These are phyloP conservation scores for Temnothorax ravouxi DNA, from an alignment of 2,888 invertebrate genomes.

Conservation along the genomic window DNA sequence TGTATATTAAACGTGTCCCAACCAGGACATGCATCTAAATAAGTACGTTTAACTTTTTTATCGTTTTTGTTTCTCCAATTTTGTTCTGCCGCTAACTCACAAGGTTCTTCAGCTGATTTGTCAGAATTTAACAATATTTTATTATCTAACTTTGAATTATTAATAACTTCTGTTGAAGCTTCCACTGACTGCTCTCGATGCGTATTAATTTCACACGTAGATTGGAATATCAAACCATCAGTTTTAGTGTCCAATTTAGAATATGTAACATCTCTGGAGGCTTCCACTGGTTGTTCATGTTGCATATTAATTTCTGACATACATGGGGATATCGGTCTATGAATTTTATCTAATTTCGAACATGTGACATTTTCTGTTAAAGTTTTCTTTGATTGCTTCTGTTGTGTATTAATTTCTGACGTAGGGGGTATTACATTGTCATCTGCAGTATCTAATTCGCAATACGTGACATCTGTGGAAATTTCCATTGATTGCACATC, in stretches of 20 bases:
- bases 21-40: constrained; percentile 17
- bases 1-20: constrained; percentile 15
- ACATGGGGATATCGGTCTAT: too few relatives aligned
- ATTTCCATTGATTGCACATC: neutral
- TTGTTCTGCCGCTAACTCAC: constrained; percentile 22
- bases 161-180: neutral
- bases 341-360: too few relatives aligned
- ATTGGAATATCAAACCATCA: too few relatives aligned
- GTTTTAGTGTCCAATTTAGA: too few relatives aligned
- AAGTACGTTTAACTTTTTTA: constrained; percentile 17
- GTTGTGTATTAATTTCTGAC: too few relatives aligned
- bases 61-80: constrained; percentile 24
- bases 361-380: too few relatives aligned
- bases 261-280: too few relatives aligned
- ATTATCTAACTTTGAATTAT: neutral
- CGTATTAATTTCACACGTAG: neutral
- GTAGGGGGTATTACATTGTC: too few relatives aligned
- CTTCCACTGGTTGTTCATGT: too few relatives aligned
- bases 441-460: neutral
- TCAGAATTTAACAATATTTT: neutral
- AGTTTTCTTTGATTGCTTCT: too few relatives aligned
- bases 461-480: neutral
- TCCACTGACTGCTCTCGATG: neutral
- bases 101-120: neutral
- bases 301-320: too few relatives aligned